Evolutionary conservation across 2,797 vertebrate species (phyloP).

Genomic region (Phaenicophaeus curvirostris): DNA sequence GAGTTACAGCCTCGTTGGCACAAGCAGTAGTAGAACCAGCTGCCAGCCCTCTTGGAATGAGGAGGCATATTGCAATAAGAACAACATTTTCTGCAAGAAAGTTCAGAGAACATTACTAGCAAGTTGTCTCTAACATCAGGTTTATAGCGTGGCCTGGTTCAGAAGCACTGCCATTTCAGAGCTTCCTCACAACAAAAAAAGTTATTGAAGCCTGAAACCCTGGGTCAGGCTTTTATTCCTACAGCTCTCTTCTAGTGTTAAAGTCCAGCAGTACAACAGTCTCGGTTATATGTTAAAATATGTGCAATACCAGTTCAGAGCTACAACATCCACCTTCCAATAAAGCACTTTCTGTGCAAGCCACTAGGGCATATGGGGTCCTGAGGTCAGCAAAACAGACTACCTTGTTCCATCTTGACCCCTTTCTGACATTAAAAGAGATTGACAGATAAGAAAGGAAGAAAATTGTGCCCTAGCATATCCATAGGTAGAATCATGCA

Average conservation of each 20-base stretch:
- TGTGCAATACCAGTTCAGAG: neutral
- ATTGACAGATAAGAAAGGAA: neutral
- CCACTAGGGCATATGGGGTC: neutral
- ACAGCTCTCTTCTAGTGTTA: neutral
- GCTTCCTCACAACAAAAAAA: constrained; percentile 7
- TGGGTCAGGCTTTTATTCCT: neutral
- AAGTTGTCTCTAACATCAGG: constrained; percentile 3
- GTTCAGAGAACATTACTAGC: neutral
- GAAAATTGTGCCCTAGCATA: neutral
- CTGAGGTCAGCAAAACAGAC: neutral
- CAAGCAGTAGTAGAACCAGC: neutral
- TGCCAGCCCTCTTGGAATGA: neutral
- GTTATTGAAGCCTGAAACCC: constrained; percentile 5
- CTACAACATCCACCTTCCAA: neutral
- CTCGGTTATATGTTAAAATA: neutral
- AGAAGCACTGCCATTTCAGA: constrained; percentile 27
- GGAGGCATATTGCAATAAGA: neutral
- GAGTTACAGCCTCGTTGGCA: neutral
- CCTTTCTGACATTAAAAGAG: neutral
- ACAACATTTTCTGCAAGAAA: constrained; percentile 15
- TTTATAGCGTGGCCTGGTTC: constrained; percentile 30
- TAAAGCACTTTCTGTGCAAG: neutral
- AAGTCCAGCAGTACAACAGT: neutral
- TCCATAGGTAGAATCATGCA: neutral
- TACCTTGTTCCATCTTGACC: neutral